Evolutionary conservation across 2,797 vertebrate species (phyloP).

Genomic region (Ispidina lecontei): DNA sequence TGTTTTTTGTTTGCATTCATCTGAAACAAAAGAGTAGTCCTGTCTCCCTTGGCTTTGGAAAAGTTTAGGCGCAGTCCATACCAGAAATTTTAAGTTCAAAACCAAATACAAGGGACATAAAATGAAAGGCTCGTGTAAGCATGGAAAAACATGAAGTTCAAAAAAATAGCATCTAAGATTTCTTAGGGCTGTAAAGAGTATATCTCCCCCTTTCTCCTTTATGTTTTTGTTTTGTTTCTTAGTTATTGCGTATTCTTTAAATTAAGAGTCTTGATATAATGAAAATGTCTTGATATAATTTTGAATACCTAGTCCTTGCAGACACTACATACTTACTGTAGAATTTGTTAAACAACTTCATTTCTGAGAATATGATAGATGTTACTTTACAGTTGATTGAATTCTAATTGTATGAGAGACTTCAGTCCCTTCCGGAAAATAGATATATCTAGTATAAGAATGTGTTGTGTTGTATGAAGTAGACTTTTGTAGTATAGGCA

Average conservation of each 20-base stretch:
- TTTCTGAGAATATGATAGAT: not conserved
- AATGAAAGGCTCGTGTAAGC: not conserved
- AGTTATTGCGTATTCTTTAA: not conserved
- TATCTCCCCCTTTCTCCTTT: not conserved
- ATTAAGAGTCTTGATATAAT: not conserved
- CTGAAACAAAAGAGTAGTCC: not conserved
- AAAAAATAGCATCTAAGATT: fast-evolving
- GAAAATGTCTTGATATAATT: not conserved
- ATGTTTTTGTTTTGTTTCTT: not conserved
- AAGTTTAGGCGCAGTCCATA: not conserved
- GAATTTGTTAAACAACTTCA: not conserved
- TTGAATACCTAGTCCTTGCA: not conserved
- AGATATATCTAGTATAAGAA: not conserved
- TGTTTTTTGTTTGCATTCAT: not conserved
- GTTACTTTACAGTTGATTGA: not conserved
- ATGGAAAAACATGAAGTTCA: not conserved
- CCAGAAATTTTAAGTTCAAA: not conserved
- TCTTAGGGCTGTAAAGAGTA: not conserved
- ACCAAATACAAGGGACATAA: not conserved
- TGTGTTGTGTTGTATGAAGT: not conserved
- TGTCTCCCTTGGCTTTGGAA: not conserved
- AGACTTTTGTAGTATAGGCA: not conserved
- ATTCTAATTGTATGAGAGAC: not conserved
- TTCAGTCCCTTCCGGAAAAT: not conserved
- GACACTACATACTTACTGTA: not conserved